Percentiles rank a stretch among this genome's conserved stretches.
Evolutionary conservation across 1,140 invertebrate species (phyloP).

Genomic region (Latrodectus geometricus): DNA sequence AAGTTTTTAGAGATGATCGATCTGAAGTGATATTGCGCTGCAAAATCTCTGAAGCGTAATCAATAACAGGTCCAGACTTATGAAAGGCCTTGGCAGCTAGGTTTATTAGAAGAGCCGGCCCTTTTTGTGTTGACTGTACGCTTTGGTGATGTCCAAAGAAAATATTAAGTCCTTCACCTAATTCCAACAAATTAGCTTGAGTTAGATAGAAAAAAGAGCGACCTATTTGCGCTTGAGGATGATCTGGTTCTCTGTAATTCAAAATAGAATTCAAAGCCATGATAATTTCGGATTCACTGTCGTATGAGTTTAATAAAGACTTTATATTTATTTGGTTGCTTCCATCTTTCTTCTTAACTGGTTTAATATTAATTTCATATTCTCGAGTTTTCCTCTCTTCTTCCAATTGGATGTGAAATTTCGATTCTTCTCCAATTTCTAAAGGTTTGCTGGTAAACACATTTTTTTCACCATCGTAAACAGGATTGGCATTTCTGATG

Average conservation of each 20-base stretch:
- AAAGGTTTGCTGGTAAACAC: conserved; percentile 3
- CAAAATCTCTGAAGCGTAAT: conserved; percentile 27
- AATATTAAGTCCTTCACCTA: conserved; percentile 37
- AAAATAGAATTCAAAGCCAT: conserved; percentile 27
- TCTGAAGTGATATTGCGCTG: background rate
- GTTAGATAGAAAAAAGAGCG: conserved; percentile 11
- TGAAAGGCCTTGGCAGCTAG: conserved; percentile 50
- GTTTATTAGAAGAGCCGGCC: conserved; percentile 45
- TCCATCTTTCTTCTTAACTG: conserved; percentile 10
- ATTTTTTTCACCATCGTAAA: conserved; percentile 37
- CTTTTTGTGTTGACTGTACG: conserved; percentile 8
- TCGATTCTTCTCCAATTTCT: background rate
- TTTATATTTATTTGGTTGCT: conserved; percentile 17
- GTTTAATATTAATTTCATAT: background rate
- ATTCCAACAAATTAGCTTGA: background rate
- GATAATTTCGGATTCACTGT: background rate
- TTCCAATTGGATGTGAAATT: background rate
- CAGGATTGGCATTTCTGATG: background rate
- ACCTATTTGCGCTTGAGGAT: background rate
- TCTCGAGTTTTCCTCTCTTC: background rate
- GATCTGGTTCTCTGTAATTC: conserved; percentile 3
- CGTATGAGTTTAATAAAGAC: conserved; percentile 4
- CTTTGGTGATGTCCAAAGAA: conserved; percentile 49
- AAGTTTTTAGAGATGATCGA: conserved; percentile 31
- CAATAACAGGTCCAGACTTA: conserved; percentile 24